A percentile compares a stretch with the other conserved stretches of the same genome.
phyloP scores from a whole-genome alignment of 2,797 vertebrate species.

The Odontamblyopus lacepedii region DNA sequence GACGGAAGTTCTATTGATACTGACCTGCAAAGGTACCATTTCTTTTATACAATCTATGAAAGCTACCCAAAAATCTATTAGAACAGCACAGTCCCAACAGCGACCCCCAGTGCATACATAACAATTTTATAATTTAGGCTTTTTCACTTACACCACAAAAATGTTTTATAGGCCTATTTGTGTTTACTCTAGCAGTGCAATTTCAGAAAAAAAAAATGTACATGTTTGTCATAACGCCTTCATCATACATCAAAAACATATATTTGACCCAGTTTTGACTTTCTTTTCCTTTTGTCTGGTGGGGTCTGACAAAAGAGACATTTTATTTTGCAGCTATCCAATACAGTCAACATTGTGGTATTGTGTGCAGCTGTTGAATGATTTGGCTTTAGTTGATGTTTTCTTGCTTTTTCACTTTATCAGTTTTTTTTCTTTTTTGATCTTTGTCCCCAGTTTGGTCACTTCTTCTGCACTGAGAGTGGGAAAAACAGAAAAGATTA shows the following conservation, averaged over 20 bases:
- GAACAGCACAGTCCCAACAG: conserved; percentile 29
- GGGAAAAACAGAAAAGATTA: background rate
- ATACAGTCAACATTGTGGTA: conserved; percentile 18
- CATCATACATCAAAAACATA: background rate
- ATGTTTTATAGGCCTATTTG: background rate
- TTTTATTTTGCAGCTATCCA: conserved; percentile 2
- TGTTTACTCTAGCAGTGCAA: background rate
- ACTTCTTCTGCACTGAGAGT: conserved; percentile 86
- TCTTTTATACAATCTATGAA: no score
- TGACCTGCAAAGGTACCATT: background rate
- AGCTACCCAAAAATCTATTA: background rate
- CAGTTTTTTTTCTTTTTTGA: conserved; percentile 70
- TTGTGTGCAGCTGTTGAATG: conserved; percentile 13
- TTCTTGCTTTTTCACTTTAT: conserved; percentile 49
- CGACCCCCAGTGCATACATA: conserved; percentile 52
- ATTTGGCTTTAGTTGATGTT: conserved; percentile 43
- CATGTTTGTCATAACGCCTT: background rate
- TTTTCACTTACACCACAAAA: background rate
- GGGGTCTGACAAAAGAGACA: conserved; percentile 8
- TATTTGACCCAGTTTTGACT: conserved; percentile 11
- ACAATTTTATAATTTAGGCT: background rate
- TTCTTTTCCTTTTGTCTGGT: conserved; percentile 1
- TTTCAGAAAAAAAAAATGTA: background rate
- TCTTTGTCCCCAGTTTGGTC: conserved; percentile 82
- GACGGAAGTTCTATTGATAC: background rate